phyloP scores from a whole-genome alignment of 2,888 invertebrate species.

The Deladenus siricidicola region DNA sequence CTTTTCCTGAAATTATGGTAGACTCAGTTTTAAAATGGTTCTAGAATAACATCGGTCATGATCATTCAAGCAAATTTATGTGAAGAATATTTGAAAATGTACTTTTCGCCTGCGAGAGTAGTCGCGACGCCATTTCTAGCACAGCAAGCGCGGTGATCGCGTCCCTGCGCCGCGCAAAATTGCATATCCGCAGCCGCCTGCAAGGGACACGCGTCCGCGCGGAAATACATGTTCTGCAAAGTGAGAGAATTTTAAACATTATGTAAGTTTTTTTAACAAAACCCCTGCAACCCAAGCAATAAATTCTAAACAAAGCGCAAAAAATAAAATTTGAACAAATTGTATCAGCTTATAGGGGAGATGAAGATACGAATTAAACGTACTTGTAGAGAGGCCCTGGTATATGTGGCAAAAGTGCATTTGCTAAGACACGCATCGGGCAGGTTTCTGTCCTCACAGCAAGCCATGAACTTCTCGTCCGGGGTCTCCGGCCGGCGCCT shows the following conservation, averaged over 20 bases:
- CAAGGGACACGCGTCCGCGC: slow-evolving; percentile 48
- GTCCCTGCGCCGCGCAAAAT: slow-evolving; percentile 42
- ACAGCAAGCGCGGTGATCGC: slow-evolving; percentile 31
- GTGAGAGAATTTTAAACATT: neutral
- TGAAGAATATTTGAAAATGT: neutral
- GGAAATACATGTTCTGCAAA: slow-evolving; percentile 50
- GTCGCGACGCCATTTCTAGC: slow-evolving; percentile 33
- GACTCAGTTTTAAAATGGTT: too few species aligned
- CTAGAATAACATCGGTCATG: too few species aligned
- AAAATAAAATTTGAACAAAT: too few species aligned
- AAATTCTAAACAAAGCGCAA: too few species aligned
- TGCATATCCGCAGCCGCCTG: slow-evolving; percentile 52
- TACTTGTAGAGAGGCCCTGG: slow-evolving; percentile 43
- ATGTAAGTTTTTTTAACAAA: too few species aligned
- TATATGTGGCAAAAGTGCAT: slow-evolving; percentile 46
- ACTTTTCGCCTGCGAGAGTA: slow-evolving; percentile 31
- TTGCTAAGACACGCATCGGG: slow-evolving; percentile 49
- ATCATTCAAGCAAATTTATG: too few species aligned
- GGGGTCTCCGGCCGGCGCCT: slow-evolving; percentile 26
- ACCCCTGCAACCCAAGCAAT: neutral
- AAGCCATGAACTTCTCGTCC: slow-evolving; percentile 50
- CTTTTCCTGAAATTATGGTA: too few species aligned
- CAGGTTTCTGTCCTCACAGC: slow-evolving; percentile 48
- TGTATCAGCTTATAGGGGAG: too few species aligned
- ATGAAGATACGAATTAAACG: too few species aligned